phyloP scores from a whole-genome alignment of 2,113 vertebrate genomes.

The Microtus pennsylvanicus region DNA sequence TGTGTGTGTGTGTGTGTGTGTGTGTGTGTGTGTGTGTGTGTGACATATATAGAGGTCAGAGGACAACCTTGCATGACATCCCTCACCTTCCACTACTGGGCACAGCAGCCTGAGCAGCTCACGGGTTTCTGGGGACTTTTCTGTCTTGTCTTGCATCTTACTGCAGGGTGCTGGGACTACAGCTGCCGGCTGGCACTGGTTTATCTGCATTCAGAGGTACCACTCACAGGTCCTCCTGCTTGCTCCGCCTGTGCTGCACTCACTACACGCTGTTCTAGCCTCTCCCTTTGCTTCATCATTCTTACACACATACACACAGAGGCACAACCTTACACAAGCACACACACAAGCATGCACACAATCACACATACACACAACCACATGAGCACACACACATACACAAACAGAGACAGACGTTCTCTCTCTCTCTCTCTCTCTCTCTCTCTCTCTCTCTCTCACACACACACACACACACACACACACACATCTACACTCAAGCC shows the following conservation, averaged over 20 bases:
- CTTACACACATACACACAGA: neutral
- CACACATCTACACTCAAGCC: neutral
- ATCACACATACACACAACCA: neutral
- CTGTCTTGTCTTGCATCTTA: too few relatives aligned
- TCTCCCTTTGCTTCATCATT: neutral
- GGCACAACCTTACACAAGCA: neutral
- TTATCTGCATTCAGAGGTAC: neutral
- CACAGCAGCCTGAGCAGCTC: neutral
- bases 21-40: neutral
- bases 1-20: neutral
- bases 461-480: neutral
- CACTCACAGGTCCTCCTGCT: too few relatives aligned
- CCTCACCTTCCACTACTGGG: neutral
- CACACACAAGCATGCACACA: neutral
- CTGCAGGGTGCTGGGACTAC: neutral
- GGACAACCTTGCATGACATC: neutral
- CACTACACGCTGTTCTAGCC: neutral
- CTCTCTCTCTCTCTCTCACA: neutral
- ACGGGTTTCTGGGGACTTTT: neutral
- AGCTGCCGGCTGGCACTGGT: neutral
- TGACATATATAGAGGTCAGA: neutral
- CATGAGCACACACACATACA: neutral
- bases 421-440: neutral
- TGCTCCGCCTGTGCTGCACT: neutral
- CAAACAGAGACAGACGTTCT: neutral